Base-by-base conservation (phyloP, 1,140 invertebrate species). In the Nephila pilipes region DNA sequence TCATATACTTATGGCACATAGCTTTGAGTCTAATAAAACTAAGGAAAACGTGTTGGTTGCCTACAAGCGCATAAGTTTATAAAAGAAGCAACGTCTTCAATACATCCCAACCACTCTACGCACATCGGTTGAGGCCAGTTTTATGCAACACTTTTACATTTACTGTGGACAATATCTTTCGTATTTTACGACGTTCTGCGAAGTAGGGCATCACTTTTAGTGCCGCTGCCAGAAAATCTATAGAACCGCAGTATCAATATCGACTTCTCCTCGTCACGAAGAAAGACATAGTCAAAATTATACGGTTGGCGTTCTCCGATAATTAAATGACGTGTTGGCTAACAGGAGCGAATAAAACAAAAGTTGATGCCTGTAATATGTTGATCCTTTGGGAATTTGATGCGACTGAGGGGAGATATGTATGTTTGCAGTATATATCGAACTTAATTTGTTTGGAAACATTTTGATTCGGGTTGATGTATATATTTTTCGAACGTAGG, bases 101-200 rank as follows among this genome's bases (percentile, higher is more conserved):
- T 54, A 46, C 79, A 46, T 22, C 38, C 29, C 22, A 12, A 87
- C 85, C 55, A 60, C 20, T 54, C 25, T 16, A 8, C 25, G 57
- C 57, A 36, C 63, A 87, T 87, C 85, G 20, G 85, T 87, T 29
- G 25, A 14, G 85, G 29, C 18, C 20, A 32, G 58, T 87, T 87
- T 87, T 87, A 87, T 63, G 85, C 85, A 87, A 58, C 58, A 36
- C 85, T 87, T 87, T 87, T 87, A 87, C 85, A 87, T 57, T 57
- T 87, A 87, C 85, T 87, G 85, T 36, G 85, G 32, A 60, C 58
- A 87, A 60, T 87, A 87, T 87, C 57, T 87, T 58, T 63, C 55
- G 29, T 25, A 60, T 54, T 87, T 87, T 87, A 87, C 55, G 85
- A 87, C 20, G 85, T 57, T 38, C 20, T 29, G 55, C 32, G 55